Evolutionary conservation across 2,888 invertebrate genomes (phyloP).

Genomic region (Papilio gigon): DNA sequence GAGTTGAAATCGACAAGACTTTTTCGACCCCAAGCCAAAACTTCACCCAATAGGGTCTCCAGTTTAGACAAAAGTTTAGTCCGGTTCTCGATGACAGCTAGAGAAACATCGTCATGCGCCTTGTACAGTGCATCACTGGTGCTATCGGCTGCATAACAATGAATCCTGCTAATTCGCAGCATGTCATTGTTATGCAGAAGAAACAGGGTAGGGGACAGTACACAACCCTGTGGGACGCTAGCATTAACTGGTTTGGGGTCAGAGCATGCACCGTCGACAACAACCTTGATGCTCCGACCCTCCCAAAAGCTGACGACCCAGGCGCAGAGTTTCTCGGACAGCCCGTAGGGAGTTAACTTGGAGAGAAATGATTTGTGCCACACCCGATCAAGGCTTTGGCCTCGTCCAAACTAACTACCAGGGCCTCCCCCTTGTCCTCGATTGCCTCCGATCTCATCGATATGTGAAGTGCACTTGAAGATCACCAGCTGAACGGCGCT

Average conservation of each 20-base stretch:
- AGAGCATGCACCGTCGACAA: slow-evolving; percentile 15
- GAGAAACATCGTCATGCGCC: no score
- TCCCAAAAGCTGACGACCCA: background rate
- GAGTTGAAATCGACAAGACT: no score
- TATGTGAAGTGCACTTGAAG: background rate
- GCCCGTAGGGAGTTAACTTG: no score
- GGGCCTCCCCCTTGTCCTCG: background rate
- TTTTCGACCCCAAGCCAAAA: no score
- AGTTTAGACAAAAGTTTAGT: background rate
- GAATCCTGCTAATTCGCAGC: slow-evolving; percentile 19
- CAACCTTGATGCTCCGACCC: slow-evolving; percentile 4
- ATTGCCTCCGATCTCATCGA: background rate
- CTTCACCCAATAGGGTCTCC: no score
- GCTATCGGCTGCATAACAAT: slow-evolving; percentile 28
- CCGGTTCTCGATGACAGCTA: background rate
- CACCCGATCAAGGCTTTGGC: background rate
- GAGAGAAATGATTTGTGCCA: background rate
- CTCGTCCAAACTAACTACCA: background rate
- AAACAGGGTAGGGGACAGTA: no score
- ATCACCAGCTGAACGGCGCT: background rate
- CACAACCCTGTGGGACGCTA: slow-evolving; percentile 22
- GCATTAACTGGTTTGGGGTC: slow-evolving; percentile 15
- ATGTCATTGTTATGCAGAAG: slow-evolving; percentile 22
- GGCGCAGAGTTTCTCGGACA: no score
- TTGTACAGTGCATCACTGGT: background rate